These are phyloP conservation scores for Thamnophis sirtalis DNA, from an alignment of 2,113 vertebrate genomes.

Conservation along the genomic window DNA sequence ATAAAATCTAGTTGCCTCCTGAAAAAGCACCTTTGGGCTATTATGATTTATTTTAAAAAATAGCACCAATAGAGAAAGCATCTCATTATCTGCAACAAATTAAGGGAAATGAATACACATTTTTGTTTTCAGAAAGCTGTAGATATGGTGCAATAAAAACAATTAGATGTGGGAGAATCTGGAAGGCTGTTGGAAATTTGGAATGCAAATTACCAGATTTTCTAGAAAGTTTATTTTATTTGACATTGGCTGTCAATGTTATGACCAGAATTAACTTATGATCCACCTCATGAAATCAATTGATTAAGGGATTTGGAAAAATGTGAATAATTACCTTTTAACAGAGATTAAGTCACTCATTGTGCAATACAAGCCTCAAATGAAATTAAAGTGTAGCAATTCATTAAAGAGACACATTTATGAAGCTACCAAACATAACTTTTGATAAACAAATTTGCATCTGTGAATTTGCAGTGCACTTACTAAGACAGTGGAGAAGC, in stretches of 20 bases:
- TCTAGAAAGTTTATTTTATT: not conserved
- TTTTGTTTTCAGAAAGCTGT: not conserved
- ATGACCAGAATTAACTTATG: not conserved
- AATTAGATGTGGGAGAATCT: accelerated
- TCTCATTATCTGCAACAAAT: not conserved
- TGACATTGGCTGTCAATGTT: not conserved
- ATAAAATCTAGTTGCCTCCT: too few relatives aligned
- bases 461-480: not conserved
- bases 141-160: not conserved
- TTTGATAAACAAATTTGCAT: not conserved
- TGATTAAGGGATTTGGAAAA: not conserved
- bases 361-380: not conserved
- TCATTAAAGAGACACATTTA: not conserved
- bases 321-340: not conserved
- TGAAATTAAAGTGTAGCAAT: not conserved
- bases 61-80: too few relatives aligned
- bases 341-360: not conserved
- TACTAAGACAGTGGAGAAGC: not conserved
- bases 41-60: too few relatives aligned
- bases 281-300: not conserved
- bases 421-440: not conserved
- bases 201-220: constrained; percentile 27
- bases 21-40: too few relatives aligned
- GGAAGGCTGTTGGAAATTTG: not conserved
- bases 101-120: not conserved